A percentile compares a stretch with the other conserved stretches of the same genome.
Evolutionary conservation across 1,140 invertebrate genomes (phyloP).

Genomic region (Tenebrio molitor): DNA sequence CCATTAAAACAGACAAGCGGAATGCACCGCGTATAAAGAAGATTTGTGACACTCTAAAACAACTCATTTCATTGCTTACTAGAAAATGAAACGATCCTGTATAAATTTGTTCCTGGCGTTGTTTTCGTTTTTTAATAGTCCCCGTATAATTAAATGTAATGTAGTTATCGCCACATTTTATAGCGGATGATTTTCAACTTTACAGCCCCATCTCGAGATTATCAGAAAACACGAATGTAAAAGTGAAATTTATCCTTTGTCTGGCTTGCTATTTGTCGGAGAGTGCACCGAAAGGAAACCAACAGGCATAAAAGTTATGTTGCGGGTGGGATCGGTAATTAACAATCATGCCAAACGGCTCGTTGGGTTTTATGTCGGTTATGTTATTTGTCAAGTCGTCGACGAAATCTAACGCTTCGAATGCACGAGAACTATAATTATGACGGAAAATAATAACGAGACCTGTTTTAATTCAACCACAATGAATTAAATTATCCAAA

Average conservation of each 20-base stretch:
- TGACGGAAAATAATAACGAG: constrained; percentile 21
- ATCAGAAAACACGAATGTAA: constrained; percentile 40
- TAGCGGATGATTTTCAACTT: constrained; percentile 33
- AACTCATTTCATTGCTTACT: constrained; percentile 21
- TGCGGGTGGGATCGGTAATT: constrained; percentile 6
- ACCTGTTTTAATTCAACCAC: constrained; percentile 22
- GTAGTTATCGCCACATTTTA: constrained; percentile 46
- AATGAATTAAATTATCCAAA: constrained; percentile 38
- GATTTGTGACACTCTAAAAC: constrained; percentile 30
- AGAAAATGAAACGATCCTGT: constrained; percentile 10
- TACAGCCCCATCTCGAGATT: constrained; percentile 26
- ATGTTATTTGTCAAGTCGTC: constrained; percentile 7
- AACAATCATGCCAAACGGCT: constrained; percentile 33
- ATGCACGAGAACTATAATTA: constrained; percentile 14
- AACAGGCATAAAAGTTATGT: not conserved
- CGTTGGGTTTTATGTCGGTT: constrained; percentile 27
- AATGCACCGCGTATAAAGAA: constrained; percentile 22
- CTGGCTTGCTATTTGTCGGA: too few species aligned
- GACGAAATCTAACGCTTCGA: constrained; percentile 24
- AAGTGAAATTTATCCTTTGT: constrained; percentile 21
- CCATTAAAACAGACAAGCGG: constrained; percentile 34
- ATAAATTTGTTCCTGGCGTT: constrained; percentile 26
- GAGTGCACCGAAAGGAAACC: not conserved
- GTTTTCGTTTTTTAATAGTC: constrained; percentile 22
- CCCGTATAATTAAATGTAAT: constrained; percentile 43